Base-by-base conservation (phyloP, 2,797 vertebrate species). In the Platyrinchus mystaceus region DNA sequence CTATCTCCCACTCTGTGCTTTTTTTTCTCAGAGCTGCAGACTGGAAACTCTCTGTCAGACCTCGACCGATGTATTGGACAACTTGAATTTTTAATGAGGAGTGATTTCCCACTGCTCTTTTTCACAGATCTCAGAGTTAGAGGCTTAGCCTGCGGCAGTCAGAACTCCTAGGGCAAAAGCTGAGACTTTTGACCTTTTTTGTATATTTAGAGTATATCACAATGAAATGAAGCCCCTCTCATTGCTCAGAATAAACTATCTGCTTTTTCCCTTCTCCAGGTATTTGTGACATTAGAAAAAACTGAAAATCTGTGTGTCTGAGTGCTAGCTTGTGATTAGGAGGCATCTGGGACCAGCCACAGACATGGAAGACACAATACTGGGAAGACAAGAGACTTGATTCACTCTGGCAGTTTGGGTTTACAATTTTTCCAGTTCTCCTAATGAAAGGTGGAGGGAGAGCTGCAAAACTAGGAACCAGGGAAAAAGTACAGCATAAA, bases 11-110 rank as follows among this genome's bases (percentile, higher is more conserved):
- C 34, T 41, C 39, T 7, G 3, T 22, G 49, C 4, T 18, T 21
- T 27, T 76, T 84, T 79, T 36, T 10, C 24, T 71, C 37, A 32
- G 62, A 78, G 39, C 44, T 81, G 69, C 27, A 62, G 83, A 47
- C 83, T 74, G 47, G 47, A 84, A 93, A 78, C 18, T 73, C 52
- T 74, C 60, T 67, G 43, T 52, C 75, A 87, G 43, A 47, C 44
- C 41, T 79, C 84, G 89, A 90, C 77, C 43, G 0, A 62, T n/a
- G 56, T 66, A 52, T 64, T 94, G 91, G 94, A 74, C 39, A 91
- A 47, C 80, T 43, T 91, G 89, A 87, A 91, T 94, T 91, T 94
- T 89, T 94, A 96, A 96, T 79, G 83, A 85, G 13, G 44, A 79
- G 15, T 84, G 63, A 69, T 86, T 95, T 90, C 73, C 87, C 86